Evolutionary conservation across 1,140 invertebrate species (phyloP).

Genomic region (Penaeus chinensis): DNA sequence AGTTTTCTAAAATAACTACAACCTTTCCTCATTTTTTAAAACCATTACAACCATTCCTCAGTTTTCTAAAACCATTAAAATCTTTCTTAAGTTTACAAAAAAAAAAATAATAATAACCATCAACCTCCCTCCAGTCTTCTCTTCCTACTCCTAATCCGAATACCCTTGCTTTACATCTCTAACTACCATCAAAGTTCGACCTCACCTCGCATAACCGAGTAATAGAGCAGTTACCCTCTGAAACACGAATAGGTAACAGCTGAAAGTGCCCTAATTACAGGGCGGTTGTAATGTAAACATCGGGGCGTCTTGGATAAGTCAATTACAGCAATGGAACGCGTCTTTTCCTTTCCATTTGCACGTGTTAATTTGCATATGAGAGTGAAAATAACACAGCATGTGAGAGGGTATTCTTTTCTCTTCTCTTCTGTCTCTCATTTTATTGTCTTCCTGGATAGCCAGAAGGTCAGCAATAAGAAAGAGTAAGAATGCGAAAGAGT

Average conservation of each 20-base stretch:
- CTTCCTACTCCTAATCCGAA: neutral
- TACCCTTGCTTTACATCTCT: too few species aligned
- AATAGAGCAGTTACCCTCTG: conserved; percentile 1
- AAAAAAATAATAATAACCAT: too few species aligned
- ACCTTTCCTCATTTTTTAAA: too few species aligned
- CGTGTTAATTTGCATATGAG: conserved; percentile 26
- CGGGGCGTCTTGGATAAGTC: conserved; percentile 22
- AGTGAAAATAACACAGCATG: conserved; percentile 8
- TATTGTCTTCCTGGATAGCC: too few species aligned
- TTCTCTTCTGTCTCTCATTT: too few species aligned
- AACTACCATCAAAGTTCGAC: too few species aligned
- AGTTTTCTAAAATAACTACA: too few species aligned
- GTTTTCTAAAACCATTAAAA: too few species aligned
- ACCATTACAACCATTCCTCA: too few species aligned
- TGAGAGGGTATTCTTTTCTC: too few species aligned
- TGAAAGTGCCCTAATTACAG: conserved; percentile 23
- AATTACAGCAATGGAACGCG: neutral
- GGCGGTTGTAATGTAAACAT: conserved; percentile 12
- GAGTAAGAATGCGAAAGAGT: neutral
- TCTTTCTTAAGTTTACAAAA: too few species aligned
- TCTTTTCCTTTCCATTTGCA: neutral
- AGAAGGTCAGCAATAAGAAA: too few species aligned
- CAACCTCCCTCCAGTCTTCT: neutral
- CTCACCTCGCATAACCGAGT: neutral
- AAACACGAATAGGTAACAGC: neutral